A percentile compares a stretch with the other conserved stretches of the same genome.
Evolutionary conservation across 2,888 invertebrate genomes (phyloP).

Genomic region (Agrotis puta): DNA sequence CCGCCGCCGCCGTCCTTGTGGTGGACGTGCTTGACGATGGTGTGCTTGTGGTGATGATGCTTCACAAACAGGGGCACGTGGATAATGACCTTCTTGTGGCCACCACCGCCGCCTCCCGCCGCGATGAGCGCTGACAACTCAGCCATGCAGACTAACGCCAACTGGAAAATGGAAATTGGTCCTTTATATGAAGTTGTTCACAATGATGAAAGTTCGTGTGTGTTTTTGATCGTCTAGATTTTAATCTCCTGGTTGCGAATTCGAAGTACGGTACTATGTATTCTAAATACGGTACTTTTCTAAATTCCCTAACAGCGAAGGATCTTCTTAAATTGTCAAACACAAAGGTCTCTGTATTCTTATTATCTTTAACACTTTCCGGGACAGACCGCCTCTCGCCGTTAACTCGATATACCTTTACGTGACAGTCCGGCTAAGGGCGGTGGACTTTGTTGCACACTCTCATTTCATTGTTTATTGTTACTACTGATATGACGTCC

Average conservation of each 20-base stretch:
- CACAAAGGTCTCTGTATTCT: no score
- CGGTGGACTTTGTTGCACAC: no score
- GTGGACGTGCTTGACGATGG: conserved; percentile 94
- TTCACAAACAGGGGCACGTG: conserved; percentile 95
- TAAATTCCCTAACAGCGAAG: neutral
- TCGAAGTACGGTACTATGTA: neutral
- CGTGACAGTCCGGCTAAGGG: no score
- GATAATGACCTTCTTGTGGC: conserved; percentile 94
- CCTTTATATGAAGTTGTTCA: neutral
- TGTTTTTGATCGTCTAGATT: neutral
- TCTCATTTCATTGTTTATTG: no score
- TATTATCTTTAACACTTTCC: no score
- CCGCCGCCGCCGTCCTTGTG: conserved; percentile 91
- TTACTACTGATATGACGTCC: no score
- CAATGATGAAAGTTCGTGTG: neutral
- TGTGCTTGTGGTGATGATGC: conserved; percentile 95
- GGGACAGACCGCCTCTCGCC: no score
- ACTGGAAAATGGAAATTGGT: conserved; percentile 74
- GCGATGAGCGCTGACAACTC: conserved; percentile 78
- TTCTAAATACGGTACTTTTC: neutral
- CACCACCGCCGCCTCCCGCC: conserved; percentile 89
- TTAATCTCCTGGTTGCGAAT: neutral
- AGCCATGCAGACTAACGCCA: conserved; percentile 82
- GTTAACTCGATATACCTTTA: no score
- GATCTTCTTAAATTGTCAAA: neutral